Evolutionary conservation across 2,797 vertebrate genomes (phyloP).

Genomic region (Lophius americanus): DNA sequence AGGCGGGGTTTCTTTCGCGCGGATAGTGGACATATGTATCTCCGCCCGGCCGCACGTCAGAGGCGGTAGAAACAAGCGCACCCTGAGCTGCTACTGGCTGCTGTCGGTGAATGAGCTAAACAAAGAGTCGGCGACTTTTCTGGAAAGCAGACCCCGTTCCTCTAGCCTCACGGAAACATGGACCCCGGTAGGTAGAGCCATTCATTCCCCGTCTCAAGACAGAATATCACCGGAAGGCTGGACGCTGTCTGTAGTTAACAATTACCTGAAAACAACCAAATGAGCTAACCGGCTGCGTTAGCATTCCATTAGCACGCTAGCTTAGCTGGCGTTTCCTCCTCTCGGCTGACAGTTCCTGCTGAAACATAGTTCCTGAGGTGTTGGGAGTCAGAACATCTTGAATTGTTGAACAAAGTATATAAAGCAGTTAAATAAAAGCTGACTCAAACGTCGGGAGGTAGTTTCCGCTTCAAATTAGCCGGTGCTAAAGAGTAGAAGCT

Average conservation of each 20-base stretch:
- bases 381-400: no score
- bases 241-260: conserved; percentile 21
- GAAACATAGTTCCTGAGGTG: no score
- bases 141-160: conserved; percentile 39
- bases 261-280: conserved; percentile 52
- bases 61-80: conserved; percentile 50
- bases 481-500: conserved; percentile 20
- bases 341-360: background rate
- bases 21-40: conserved; percentile 11
- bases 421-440: background rate
- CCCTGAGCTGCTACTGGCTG: conserved; percentile 49
- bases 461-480: conserved; percentile 30
- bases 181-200: conserved; percentile 71
- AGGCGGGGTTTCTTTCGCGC: background rate
- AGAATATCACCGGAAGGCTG: background rate
- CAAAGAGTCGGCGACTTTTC: conserved; percentile 76
- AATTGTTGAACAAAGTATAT: no score
- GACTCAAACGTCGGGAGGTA: conserved; percentile 10
- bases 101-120: conserved; percentile 77
- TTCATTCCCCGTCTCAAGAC: background rate
- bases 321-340: conserved; percentile 12
- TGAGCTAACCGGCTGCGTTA: conserved; percentile 69
- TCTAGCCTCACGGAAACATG: conserved; percentile 67
- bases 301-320: conserved; percentile 56
- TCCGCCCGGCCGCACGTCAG: conserved; percentile 64